Evolutionary conservation across 2,888 invertebrate genomes (phyloP).

Genomic region (Stenodera caucasica): DNA sequence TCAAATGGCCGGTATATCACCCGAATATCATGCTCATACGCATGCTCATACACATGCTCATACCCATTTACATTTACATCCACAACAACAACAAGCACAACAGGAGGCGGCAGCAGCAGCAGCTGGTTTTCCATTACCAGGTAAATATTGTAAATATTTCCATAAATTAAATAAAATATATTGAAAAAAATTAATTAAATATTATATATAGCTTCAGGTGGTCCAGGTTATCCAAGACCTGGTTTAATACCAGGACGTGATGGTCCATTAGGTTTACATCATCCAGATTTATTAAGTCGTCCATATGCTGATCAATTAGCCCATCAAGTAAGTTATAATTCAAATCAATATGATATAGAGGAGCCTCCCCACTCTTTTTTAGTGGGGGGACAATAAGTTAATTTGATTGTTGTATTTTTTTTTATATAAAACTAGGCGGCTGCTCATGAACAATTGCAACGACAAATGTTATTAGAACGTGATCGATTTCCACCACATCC

Average conservation of each 20-base stretch:
- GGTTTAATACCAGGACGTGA: slow-evolving; percentile 63
- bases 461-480: slow-evolving; percentile 81
- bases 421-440: slow-evolving; percentile 60
- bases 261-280: slow-evolving; percentile 69
- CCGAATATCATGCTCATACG: slow-evolving; percentile 90
- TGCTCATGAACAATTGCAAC: slow-evolving; percentile 83
- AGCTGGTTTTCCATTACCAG: slow-evolving; percentile 63
- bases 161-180: background rate
- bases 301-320: slow-evolving; percentile 82
- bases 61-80: slow-evolving; percentile 84
- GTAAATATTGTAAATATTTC: slow-evolving; percentile 45
- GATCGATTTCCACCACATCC: slow-evolving; percentile 71
- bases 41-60: slow-evolving; percentile 92
- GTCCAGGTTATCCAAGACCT: slow-evolving; percentile 64
- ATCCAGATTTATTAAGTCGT: slow-evolving; percentile 76
- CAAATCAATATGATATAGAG: too few species aligned
- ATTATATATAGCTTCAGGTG: slow-evolving; percentile 54
- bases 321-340: slow-evolving; percentile 66
- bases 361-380: too few species aligned
- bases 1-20: slow-evolving; percentile 89
- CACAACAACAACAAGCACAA: slow-evolving; percentile 76
- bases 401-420: too few species aligned
- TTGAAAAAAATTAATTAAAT: slow-evolving; percentile 9
- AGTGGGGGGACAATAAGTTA: too few species aligned
- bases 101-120: slow-evolving; percentile 64